Percentiles rank a stretch among this genome's conserved stretches.
Evolutionary conservation across 2,888 invertebrate genomes (phyloP).

Genomic region (Mythimna pallens): DNA sequence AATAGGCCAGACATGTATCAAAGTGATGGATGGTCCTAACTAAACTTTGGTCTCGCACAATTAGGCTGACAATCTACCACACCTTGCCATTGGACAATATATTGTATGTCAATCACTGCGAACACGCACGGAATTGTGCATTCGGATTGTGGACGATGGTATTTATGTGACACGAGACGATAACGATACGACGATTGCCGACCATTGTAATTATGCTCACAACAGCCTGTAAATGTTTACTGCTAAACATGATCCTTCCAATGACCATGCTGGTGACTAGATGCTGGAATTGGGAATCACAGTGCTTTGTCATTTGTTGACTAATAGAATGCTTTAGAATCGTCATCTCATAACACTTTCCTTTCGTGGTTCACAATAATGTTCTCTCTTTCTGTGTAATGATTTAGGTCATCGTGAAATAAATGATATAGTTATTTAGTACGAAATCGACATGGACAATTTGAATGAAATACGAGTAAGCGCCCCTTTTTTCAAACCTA

Average conservation of each 20-base stretch:
- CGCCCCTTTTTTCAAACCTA: not conserved
- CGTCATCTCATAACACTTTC: not conserved
- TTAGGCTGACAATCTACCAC: conserved; percentile 84
- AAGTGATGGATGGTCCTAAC: conserved; percentile 82
- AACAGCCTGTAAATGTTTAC: conserved; percentile 1
- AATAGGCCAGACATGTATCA: conserved; percentile 78
- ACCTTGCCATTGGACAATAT: conserved; percentile 84
- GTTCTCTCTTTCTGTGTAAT: not conserved
- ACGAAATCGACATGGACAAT: not conserved
- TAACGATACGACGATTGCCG: conserved; percentile 27
- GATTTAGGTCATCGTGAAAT: not conserved
- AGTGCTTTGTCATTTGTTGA: not conserved
- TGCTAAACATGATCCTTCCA: not conserved
- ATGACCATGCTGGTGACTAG: not conserved
- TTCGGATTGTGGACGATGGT: conserved; percentile 20
- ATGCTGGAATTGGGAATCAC: conserved; percentile 14
- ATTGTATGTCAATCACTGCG: conserved; percentile 86
- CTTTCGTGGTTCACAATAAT: not conserved
- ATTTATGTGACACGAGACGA: conserved; percentile 42
- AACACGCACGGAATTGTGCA: conserved; percentile 77
- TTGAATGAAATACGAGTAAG: not conserved
- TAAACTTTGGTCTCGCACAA: conserved; percentile 82
- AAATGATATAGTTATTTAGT: not conserved
- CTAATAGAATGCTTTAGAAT: not conserved
- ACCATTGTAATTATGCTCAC: conserved; percentile 2